Evolutionary conservation across 1,140 invertebrate genomes (phyloP), one percentile per base, ranked within the genome.

Genomic region (Diorhabda carinulata): DNA sequence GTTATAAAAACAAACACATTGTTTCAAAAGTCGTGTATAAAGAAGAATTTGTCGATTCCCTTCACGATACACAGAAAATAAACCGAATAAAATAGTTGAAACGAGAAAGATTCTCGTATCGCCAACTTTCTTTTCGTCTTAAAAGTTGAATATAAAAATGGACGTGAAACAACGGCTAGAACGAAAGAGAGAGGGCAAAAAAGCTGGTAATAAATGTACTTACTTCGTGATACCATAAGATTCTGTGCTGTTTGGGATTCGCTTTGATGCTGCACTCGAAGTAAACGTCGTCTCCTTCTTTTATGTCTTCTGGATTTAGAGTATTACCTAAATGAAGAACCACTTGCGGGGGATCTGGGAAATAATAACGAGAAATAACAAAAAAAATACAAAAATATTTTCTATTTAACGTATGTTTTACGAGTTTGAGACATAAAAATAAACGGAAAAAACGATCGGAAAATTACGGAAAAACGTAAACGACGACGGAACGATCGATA

Each of bases 231-330:
- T 89, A 91, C 94, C 94, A 96, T 8, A 89, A 88, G 67, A 96
- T 91, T 75, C 91, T 90, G 73, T 91, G 88, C 80, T 91, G 90
- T 77, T 88, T 87, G 5, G 93, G 94, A 83, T 94, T 95, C 6
- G 93, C 90, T 75, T 87, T 89, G 68, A 96, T 93, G 79, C 91
- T 90, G 81, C 93, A 96, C 78, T 95, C 93, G 76, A 96, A 95
- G 82, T 95, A 95, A n/a, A 95, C 92, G 82, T 96, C 93, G 78
- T 95, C 93, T 47, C 92, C 92, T 83, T 95, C 92, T 79, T 94
- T 94, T 78, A 95, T 95, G 78, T 93, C 91, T 74, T 92, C 88
- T 10, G 93, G 89, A 79, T 92, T 93, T 64, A 95, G 83, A 9
- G 92, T 95, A 71, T 90, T 91, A 70, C 93, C 94, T 66, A 96